Percentiles rank a stretch among this genome's conserved stretches.
Conservation (phyloP, 1,140 invertebrate genomes). For the Zaprionus gabonicus region DNA sequence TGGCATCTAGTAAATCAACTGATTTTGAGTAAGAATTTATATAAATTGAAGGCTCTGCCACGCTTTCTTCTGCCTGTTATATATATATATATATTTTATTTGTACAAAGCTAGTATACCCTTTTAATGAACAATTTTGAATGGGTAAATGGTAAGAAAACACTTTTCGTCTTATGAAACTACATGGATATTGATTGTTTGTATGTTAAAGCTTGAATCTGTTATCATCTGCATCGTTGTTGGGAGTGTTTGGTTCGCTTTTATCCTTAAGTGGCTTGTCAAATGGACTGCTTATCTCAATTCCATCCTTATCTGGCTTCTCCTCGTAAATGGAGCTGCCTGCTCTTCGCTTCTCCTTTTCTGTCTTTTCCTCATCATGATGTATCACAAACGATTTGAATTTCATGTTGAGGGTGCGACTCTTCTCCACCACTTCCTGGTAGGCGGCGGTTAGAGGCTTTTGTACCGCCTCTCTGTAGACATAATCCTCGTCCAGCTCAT, state of each 20-base stretch:
- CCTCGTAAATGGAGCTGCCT: not conserved
- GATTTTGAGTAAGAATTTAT: too few species aligned
- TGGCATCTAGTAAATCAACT: too few species aligned
- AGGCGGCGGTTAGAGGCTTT: constrained; percentile 63
- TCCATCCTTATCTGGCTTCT: not conserved
- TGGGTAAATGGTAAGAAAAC: not conserved
- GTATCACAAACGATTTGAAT: constrained; percentile 43
- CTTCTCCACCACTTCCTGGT: constrained; percentile 62
- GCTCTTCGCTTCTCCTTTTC: not conserved
- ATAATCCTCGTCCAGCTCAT: constrained; percentile 55
- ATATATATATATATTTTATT: too few species aligned
- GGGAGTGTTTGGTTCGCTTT: not conserved
- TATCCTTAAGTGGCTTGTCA: not conserved
- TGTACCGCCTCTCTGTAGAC: constrained; percentile 54
- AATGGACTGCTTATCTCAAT: not conserved
- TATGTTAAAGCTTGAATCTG: constrained; percentile 1
- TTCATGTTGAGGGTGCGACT: constrained; percentile 23
- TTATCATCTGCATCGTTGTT: not conserved
- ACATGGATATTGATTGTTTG: not conserved
- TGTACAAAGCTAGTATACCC: too few species aligned
- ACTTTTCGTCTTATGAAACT: not conserved
- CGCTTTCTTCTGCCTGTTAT: too few species aligned
- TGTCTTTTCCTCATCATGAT: constrained; percentile 32
- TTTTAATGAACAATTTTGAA: too few species aligned
- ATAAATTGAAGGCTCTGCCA: too few species aligned